Conservation (phyloP, 2,888 invertebrate species). For the Netelia virgata region DNA sequence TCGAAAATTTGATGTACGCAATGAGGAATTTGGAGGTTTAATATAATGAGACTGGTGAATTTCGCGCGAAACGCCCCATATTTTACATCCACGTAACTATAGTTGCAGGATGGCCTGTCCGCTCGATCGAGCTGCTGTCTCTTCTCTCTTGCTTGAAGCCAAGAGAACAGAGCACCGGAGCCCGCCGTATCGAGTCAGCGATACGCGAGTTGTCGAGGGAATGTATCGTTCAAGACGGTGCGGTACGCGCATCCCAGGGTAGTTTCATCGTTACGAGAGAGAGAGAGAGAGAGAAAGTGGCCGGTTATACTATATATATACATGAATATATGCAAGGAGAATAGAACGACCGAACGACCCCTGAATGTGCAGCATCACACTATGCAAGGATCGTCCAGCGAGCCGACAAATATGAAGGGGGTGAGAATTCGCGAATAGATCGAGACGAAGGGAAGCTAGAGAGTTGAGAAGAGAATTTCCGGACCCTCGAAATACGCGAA, state of each 20-base stretch:
- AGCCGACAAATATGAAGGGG: slow-evolving; percentile 3
- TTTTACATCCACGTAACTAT: slow-evolving; percentile 11
- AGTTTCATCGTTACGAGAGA: slow-evolving; percentile 69
- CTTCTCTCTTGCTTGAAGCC: slow-evolving; percentile 55
- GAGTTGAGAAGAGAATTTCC: background rate
- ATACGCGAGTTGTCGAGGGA: slow-evolving; percentile 79
- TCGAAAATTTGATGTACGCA: background rate
- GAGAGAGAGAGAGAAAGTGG: slow-evolving; percentile 1
- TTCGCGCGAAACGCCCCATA: slow-evolving; percentile 2
- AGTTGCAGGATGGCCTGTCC: slow-evolving; percentile 47
- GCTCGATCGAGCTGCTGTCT: slow-evolving; percentile 66
- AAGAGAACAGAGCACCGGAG: slow-evolving; percentile 47
- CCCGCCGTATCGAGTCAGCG: slow-evolving; percentile 75
- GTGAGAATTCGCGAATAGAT: slow-evolving; percentile 30
- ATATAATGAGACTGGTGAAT: background rate
- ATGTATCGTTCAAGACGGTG: slow-evolving; percentile 79
- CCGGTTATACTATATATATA: background rate
- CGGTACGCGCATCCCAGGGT: slow-evolving; percentile 70
- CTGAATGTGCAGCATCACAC: slow-evolving; percentile 41
- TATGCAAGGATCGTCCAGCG: slow-evolving; percentile 19
- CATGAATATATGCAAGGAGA: slow-evolving; percentile 31
- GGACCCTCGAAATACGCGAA: slow-evolving; percentile 17
- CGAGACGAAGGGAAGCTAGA: background rate
- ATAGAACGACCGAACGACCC: slow-evolving; percentile 43
- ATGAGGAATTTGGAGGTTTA: background rate